Evolutionary conservation across 1,140 invertebrate genomes (phyloP), one percentile per base, ranked within the genome.

Genomic region (Kradibia gibbosae): DNA sequence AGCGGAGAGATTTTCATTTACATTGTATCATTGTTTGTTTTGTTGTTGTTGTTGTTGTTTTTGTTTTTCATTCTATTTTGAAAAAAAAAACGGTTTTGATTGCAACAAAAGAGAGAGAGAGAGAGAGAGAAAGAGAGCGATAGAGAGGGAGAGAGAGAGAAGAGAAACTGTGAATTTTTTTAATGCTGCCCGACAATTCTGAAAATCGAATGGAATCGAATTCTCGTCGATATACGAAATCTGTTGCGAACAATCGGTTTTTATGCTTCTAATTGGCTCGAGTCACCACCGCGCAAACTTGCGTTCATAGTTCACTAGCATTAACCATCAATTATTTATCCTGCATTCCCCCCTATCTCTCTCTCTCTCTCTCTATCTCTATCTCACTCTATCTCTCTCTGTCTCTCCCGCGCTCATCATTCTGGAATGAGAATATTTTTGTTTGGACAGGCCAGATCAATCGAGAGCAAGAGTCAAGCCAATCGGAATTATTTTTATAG

Each of bases 401-500:
- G n/a, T n/a, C n/a, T 60, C 31, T 60, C 3, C 13, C 5, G 11
- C 13, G 10, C 13, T 60, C 15, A 60, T 28, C 8, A 31, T 13
- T 60, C 25, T 28, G 31, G 3, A 28, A 60, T 20, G 31, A 60
- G 25, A 60, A 60, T 3, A 60, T 31, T 3, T 55, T 8, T 48
- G 15, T 55, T 55, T n/a, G n/a, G 22, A n/a, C 25, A n/a, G 13
- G 15, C 31, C 31, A 39, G n/a, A 67, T 39, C 11, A 3, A 8
- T 67, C n/a, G 3, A 5, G 55, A 65, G 1, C 70, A 39, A 22
- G 28, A 80, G 62, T 73, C 34, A 39, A 71, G 53, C 53, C 67
- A 62, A 55, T 39, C 67, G 62, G 31, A 84, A 84, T 78, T 36
- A 79, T 67, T n/a, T 45, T 22, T 34, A 39, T 42, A 55, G 25